phyloP scores from a whole-genome alignment of 2,888 invertebrate genomes.

The Nebria brevicollis region DNA sequence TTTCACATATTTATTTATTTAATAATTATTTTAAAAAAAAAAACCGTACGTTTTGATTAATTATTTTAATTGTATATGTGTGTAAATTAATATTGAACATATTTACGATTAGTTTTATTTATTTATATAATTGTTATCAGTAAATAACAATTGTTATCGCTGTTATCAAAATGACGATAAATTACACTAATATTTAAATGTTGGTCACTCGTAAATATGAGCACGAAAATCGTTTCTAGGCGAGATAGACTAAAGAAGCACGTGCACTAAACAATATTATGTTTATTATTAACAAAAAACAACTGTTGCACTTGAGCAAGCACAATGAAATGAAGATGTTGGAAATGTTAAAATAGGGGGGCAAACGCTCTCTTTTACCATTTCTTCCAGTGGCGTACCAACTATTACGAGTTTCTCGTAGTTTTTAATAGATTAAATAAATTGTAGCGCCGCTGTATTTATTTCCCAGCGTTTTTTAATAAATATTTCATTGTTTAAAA shows the following conservation, averaged over 20 bases:
- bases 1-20: background rate
- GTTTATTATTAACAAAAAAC: no score
- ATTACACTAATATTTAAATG: no score
- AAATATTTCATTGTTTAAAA: background rate
- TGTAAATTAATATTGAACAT: background rate
- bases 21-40: background rate
- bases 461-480: background rate
- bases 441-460: background rate
- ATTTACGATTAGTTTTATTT: background rate
- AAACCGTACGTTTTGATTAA: no score
- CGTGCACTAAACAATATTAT: background rate
- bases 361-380: background rate
- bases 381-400: background rate
- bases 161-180: no score
- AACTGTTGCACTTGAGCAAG: no score
- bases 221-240: background rate
- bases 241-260: background rate
- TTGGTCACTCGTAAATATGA: background rate
- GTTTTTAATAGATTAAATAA: no score
- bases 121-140: background rate
- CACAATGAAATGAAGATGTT: no score
- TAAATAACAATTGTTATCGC: no score
- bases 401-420: no score
- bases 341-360: background rate
- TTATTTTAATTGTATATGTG: no score